Evolutionary conservation across 2,888 invertebrate genomes (phyloP), one percentile per base, ranked within the genome.

Genomic region (Neria commutata): DNA sequence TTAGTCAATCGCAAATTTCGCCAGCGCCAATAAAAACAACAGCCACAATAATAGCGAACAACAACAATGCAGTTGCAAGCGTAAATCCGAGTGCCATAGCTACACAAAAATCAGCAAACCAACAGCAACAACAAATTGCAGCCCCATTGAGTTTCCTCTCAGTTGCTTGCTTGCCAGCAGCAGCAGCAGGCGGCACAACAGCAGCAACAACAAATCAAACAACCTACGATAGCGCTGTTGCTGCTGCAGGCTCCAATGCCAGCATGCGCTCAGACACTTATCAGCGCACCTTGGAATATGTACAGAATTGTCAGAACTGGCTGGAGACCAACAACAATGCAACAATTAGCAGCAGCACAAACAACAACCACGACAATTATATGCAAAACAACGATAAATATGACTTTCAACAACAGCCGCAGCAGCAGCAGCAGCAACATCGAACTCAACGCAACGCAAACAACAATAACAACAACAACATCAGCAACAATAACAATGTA

Each of bases 261-360:
- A 72, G 67, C 50, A 94, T 94, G 92, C 85, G 91, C 14, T 91
- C 91, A 56, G 94, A 94, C 56, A 89, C 94, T 0, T 95, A 95
- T 79, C 91, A 94, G 74, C 86, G 95, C 61, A 95, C 95, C 0
- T 82, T 95, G 57, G 94, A 94, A 67, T 95, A 95, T 71, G 95
- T 95, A 0, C 93, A 94, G 74, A 91, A 88, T 68, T 95, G 94
- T 77, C 92, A 94, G 73, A 91, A 89, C 58, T 93, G 92, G 92
- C 86, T 88, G 70, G 77, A 80, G 50, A 73, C 72, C 10, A 78
- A 78, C 19, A 42, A 54, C 29, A 29, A 49, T 1, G 60, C 33
- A 24, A 54, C 42, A 46, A 16, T 47, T 5, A 54, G 45, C 26
- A 16, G 34, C 6, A n/a, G n/a, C 16, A 14, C 8, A 14, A n/a